Evolutionary conservation across 92 coral and sea anemone genomes (phyloP), one percentile per base, ranked within the genome.

Genomic region (Parazoanthus darwini): DNA sequence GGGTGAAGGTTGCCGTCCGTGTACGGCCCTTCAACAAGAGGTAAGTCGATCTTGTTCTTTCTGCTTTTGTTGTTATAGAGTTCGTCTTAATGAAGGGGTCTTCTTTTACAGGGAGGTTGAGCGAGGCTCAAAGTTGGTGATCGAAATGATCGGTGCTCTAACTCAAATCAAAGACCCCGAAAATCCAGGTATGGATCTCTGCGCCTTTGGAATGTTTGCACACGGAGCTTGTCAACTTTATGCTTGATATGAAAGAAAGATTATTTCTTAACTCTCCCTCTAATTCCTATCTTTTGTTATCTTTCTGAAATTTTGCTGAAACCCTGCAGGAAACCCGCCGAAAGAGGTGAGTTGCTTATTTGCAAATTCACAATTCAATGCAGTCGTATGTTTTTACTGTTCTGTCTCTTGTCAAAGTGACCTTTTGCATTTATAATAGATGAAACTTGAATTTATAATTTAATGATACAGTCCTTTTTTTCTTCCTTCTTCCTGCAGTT

Each of bases 1-100:
- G 99, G 93, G 99, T 97, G 89, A 97, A 97, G 93, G 99, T 97
- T 5, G 99, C 99, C 78, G 99, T 97, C 36, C 97, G 99, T 33
- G 98, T 97, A 39, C 96, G 99, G 58, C 99, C 99, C 75, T 97
- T 97, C 89, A 97, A 97, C 90, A 90, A 95, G 86, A 95, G 99
- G 99, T 97, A 92, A 87, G 86, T 77, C 25, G 37, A 54, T 5
- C 4, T 77, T 36, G 38, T 86, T 71, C 33, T 36, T 90, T 56
- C 0, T 70, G 78, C 43, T 73, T 14, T 16, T 68, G 9, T 38
- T 43, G 73, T 4, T 70, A 26, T 73, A 1, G 36, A 18, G 46
- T 68, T 33, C 26, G 54, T 80, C 29, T 23, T 63, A 71, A 77
- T 74, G 18, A 29, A 65, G 13, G 16, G 71, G 46, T 36, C 59